These are phyloP conservation scores for Hoplostethus mediterraneus DNA, from an alignment of 2,797 vertebrate species.

Conservation along the genomic window DNA sequence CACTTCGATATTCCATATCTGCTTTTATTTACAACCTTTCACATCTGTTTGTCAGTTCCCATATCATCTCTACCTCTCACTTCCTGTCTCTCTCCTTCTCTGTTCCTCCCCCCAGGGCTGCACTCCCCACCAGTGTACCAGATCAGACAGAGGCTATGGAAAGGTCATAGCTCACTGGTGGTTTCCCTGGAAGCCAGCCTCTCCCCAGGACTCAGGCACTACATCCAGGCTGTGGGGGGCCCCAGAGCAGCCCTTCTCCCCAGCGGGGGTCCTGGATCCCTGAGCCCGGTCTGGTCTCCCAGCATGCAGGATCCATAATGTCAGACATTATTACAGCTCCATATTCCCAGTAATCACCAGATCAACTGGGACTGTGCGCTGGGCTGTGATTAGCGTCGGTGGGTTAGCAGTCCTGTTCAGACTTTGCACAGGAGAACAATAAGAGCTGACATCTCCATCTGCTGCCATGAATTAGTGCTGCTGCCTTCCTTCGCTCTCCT, in stretches of 20 bases:
- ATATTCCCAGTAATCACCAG: slow-evolving; percentile 67
- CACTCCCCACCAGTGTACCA: slow-evolving; percentile 38
- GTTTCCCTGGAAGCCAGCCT: slow-evolving; percentile 44
- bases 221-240: slow-evolving; percentile 30
- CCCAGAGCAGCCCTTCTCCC: slow-evolving; percentile 39
- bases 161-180: slow-evolving; percentile 72
- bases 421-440: slow-evolving; percentile 77
- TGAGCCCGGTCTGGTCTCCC: slow-evolving; percentile 64
- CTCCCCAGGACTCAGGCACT: slow-evolving; percentile 44
- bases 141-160: slow-evolving; percentile 58
- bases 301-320: slow-evolving; percentile 71
- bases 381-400: slow-evolving; percentile 66
- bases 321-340: slow-evolving; percentile 66
- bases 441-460: slow-evolving; percentile 79
- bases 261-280: slow-evolving; percentile 42
- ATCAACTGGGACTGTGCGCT: slow-evolving; percentile 57
- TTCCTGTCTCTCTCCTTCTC: slow-evolving; percentile 1
- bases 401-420: slow-evolving; percentile 69
- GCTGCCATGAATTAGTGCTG: slow-evolving; percentile 69
- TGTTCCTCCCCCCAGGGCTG: slow-evolving; percentile 34
- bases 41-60: slow-evolving; percentile 14
- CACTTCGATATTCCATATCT: neutral
- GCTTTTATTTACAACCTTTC: slow-evolving; percentile 20
- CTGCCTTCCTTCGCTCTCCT: slow-evolving; percentile 52
- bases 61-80: slow-evolving; percentile 4